Evolutionary conservation across 1,140 invertebrate species (phyloP).

Genomic region (Pomacea maculata): DNA sequence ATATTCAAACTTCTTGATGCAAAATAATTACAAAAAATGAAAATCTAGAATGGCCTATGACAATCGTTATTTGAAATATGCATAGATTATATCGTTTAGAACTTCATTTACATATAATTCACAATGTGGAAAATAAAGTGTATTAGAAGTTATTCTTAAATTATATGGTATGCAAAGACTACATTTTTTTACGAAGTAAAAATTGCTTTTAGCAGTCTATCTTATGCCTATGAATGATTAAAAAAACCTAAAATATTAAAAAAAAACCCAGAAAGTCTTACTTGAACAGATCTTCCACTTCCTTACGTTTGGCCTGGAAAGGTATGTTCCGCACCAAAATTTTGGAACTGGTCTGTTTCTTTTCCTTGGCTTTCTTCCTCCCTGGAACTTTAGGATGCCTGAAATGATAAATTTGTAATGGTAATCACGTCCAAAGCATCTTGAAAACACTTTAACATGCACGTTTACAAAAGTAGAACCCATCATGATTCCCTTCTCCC

Average conservation of each 20-base stretch:
- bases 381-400: constrained; percentile 32
- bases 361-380: constrained; percentile 60
- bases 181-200: no score
- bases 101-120: no score
- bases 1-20: no score
- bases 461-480: not conserved
- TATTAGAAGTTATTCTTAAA: no score
- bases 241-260: no score
- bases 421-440: not conserved
- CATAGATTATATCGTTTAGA: not conserved
- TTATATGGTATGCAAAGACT: no score
- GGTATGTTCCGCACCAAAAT: constrained; percentile 95
- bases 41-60: no score
- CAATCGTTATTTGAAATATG: not conserved
- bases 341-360: constrained; percentile 82
- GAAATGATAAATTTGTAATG: constrained; percentile 24
- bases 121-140: no score
- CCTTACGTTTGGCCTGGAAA: constrained; percentile 91
- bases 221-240: no score
- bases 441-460: not conserved
- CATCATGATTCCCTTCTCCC: not conserved
- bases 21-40: no score
- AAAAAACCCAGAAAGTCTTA: constrained; percentile 63
- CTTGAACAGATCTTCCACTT: constrained; percentile 93
- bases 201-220: no score